phyloP scores from a whole-genome alignment of 2,888 invertebrate genomes.

The Cheilosia pagana region DNA sequence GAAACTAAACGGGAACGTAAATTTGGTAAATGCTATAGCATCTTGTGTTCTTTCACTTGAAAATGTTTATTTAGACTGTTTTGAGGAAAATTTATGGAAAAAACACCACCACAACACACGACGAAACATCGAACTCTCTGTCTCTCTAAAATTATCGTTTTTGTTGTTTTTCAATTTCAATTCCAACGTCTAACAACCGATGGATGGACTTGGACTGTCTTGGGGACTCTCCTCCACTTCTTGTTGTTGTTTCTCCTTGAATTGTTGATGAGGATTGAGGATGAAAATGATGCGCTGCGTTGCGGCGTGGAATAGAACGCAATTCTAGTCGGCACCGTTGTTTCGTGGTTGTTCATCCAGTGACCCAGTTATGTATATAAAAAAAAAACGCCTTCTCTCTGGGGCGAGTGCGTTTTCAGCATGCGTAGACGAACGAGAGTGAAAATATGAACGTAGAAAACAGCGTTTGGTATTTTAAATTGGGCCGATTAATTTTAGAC shows the following conservation, averaged over 20 bases:
- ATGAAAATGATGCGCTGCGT: conserved; percentile 12
- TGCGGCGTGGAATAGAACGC: conserved; percentile 51
- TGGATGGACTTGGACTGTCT: conserved; percentile 2
- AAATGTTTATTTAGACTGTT: conserved; percentile 64
- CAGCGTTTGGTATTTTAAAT: conserved; percentile 14
- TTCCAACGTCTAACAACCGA: conserved; percentile 17
- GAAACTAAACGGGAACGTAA: conserved; percentile 50
- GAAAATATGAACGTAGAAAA: conserved; percentile 45
- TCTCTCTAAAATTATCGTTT: not conserved
- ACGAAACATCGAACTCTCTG: conserved; percentile 23
- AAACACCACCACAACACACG: conserved; percentile 44
- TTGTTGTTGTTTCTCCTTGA: conserved; percentile 57
- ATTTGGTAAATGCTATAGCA: conserved; percentile 48
- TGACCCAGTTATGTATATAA: conserved; percentile 70
- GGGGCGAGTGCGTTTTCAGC: conserved; percentile 56
- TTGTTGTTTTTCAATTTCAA: conserved; percentile 30
- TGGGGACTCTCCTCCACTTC: conserved; percentile 58
- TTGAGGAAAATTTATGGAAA: conserved; percentile 34
- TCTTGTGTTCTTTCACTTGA: conserved; percentile 58
- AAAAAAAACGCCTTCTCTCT: conserved; percentile 44
- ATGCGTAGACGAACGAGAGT: conserved; percentile 64
- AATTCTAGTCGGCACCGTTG: conserved; percentile 36
- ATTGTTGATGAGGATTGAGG: not conserved
- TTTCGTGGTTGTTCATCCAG: conserved; percentile 62
- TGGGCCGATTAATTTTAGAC: conserved; percentile 44